Evolutionary conservation across 2,113 vertebrate species (phyloP).

Genomic region (Jaculus jaculus): DNA sequence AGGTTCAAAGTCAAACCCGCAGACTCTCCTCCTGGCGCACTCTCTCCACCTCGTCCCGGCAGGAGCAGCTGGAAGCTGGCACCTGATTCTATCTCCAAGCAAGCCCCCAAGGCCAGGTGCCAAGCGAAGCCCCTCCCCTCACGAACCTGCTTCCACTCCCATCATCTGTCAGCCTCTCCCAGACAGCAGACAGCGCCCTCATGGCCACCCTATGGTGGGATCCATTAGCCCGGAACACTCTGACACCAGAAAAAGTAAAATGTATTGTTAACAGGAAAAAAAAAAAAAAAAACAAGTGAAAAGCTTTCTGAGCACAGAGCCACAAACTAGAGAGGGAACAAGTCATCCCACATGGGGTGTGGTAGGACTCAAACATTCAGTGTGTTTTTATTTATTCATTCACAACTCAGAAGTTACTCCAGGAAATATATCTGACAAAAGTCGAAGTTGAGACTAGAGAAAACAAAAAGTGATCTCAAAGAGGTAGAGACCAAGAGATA

Average conservation of each 20-base stretch:
- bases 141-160: not conserved
- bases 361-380: not conserved
- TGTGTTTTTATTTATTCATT: not conserved
- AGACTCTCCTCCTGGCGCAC: not conserved
- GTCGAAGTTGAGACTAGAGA: not conserved
- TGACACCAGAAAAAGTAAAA: not conserved
- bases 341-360: not conserved
- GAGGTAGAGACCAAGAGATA: not conserved
- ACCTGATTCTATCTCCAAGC: not conserved
- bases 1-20: not conserved
- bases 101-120: not conserved
- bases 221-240: not conserved
- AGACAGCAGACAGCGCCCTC: not conserved
- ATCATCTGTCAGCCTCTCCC: not conserved
- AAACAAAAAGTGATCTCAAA: not conserved
- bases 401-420: not conserved
- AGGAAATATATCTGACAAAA: not conserved
- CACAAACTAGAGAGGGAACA: not conserved
- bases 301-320: not conserved
- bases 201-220: not conserved
- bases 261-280: not conserved
- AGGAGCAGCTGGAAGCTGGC: not conserved
- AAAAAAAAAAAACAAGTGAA: too few relatives aligned
- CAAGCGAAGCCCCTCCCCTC: not conserved
- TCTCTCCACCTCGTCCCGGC: not conserved